Evolutionary conservation across 2,888 invertebrate genomes (phyloP), one percentile per base, ranked within the genome.

Genomic region (Heteropelma amictum): DNA sequence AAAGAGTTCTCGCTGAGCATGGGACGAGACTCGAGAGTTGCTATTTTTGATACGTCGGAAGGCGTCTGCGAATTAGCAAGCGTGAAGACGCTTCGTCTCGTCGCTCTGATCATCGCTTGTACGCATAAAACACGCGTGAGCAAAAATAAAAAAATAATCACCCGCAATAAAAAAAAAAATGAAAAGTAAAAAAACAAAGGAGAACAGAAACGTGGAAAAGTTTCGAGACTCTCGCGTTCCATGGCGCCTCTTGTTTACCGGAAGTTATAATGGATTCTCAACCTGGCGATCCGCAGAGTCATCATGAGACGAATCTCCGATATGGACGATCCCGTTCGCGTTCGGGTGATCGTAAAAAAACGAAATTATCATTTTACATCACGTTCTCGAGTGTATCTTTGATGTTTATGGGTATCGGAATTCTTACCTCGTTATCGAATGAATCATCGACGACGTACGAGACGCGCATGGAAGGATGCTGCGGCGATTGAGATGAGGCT

Each of bases 41-140:
- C 65, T 75, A 75, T 75, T 75, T 75, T 70, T 70, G 64, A 75
- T 47, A 75, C 54, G 60, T 54, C 70, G 60, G 60, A 33, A 70
- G 65, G 54, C 53, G 69, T 70, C 65, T 70, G 65, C 33, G 73
- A 70, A 75, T 75, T 75, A 75, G 54, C 60, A 33, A 61, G 53
- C 60, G 47, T 65, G 60, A 60, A 49, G 65, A 70, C 40, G 70
- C 54, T 28, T 19, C 65, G 65, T 70, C 65, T 49, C 61, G 38
- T 65, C 60, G 54, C 26, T 40, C 33, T 28, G 33, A 38, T 47
- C 71, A 47, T 70, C 64, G 23, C 58, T 74, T 54, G 54, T 53
- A 38, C 17, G 26, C 12, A 33, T 19, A n/a, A 35, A 30, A 47
- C 33, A 7, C 35, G 6, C 45, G 23, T 53, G 40, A 30, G 40